Conservation (phyloP, 2,888 invertebrate species). For the Eretmocerus hayati region DNA sequence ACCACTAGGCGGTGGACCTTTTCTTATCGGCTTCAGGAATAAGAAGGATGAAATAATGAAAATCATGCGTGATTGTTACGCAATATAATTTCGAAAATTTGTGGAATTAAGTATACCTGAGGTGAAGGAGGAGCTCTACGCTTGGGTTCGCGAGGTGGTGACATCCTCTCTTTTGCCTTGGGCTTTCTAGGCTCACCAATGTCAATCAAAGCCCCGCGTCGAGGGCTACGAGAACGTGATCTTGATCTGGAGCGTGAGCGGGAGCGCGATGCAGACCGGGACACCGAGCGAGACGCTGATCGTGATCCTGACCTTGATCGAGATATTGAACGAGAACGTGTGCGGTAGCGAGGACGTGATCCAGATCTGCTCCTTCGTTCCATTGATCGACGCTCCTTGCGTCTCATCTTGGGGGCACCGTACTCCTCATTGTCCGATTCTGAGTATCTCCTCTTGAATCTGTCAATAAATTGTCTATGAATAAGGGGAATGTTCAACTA, state of each 20-base stretch:
- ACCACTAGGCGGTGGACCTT: not conserved
- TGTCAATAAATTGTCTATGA: slow-evolving; percentile 16
- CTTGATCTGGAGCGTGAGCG: slow-evolving; percentile 21
- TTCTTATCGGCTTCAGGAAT: slow-evolving; percentile 6
- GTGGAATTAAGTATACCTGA: not conserved
- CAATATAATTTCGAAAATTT: not conserved
- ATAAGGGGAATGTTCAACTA: not conserved
- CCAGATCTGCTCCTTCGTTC: slow-evolving; percentile 20
- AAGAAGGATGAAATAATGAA: no score
- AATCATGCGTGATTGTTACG: no score
- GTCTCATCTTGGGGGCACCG: slow-evolving; percentile 5
- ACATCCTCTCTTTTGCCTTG: slow-evolving; percentile 4
- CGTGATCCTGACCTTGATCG: slow-evolving; percentile 12
- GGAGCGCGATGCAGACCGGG: slow-evolving; percentile 19
- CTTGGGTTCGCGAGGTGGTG: slow-evolving; percentile 9
- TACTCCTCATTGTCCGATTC: slow-evolving; percentile 16
- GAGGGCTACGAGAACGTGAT: slow-evolving; percentile 21
- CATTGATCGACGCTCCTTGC: slow-evolving; percentile 11
- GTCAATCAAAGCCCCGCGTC: slow-evolving; percentile 18
- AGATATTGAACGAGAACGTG: slow-evolving; percentile 1
- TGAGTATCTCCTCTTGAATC: slow-evolving; percentile 18
- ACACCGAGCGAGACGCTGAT: slow-evolving; percentile 9
- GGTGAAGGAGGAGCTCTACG: slow-evolving; percentile 22
- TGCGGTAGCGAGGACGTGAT: slow-evolving; percentile 12
- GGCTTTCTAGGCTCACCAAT: slow-evolving; percentile 19